phyloP scores from a whole-genome alignment of 2,113 vertebrate species.

The Saccopteryx leptura region DNA sequence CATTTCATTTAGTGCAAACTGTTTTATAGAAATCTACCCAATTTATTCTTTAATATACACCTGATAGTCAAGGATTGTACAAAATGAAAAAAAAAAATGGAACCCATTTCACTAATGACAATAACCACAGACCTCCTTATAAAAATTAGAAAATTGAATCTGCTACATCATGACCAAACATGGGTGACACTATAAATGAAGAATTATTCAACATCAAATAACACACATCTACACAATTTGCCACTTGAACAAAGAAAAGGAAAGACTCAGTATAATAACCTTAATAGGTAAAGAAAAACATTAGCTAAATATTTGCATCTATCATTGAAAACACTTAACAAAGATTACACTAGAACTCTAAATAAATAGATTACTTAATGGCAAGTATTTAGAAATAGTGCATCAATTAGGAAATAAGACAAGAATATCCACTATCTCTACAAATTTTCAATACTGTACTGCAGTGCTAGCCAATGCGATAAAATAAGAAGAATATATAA shows the following conservation, averaged over 20 bases:
- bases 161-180: background rate
- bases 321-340: background rate
- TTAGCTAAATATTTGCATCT: background rate
- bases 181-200: background rate
- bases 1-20: background rate
- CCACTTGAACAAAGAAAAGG: background rate
- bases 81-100: background rate
- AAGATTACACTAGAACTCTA: background rate
- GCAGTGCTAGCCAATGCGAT: background rate
- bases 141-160: background rate
- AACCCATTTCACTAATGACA: background rate
- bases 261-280: background rate
- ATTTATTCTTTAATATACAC: background rate
- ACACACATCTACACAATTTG: background rate
- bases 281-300: background rate
- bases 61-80: background rate
- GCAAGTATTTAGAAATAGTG: background rate
- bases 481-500: slow-evolving; percentile 37
- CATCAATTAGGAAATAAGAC: background rate
- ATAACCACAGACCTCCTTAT: background rate
- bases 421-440: background rate
- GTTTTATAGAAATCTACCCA: background rate
- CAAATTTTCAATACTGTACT: background rate
- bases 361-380: background rate
- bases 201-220: background rate